A percentile compares a stretch with the other conserved stretches of the same genome.
Evolutionary conservation across 2,888 invertebrate genomes (phyloP).

Genomic region (Eupithecia pulchellata): DNA sequence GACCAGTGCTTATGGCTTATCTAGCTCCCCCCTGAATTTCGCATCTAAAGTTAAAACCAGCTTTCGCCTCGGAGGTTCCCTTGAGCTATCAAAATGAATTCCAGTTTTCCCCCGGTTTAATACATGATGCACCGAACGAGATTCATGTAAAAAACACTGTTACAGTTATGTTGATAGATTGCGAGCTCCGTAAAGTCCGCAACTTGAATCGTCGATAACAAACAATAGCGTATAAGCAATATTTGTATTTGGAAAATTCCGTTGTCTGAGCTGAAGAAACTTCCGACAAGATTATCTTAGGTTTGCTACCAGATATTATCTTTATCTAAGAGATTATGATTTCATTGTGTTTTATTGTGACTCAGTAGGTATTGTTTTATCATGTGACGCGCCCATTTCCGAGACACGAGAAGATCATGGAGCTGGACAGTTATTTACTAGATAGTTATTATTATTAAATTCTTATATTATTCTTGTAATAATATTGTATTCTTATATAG

Average conservation of each 20-base stretch:
- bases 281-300: slow-evolving; percentile 19
- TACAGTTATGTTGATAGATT: neutral
- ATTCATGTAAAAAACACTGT: neutral
- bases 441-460: too few species aligned
- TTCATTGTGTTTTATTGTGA: slow-evolving; percentile 1
- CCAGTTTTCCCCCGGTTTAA: too few species aligned
- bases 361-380: neutral
- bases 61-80: too few species aligned
- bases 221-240: neutral
- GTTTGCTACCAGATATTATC: slow-evolving; percentile 4
- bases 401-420: neutral
- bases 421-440: neutral
- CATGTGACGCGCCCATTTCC: neutral
- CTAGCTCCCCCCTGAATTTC: too few species aligned
- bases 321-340: slow-evolving; percentile 4
- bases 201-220: slow-evolving; percentile 1
- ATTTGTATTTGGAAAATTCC: slow-evolving; percentile 4
- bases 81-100: neutral
- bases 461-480: too few species aligned
- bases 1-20: neutral
- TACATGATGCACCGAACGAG: neutral
- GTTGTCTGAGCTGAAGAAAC: neutral
- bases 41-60: too few species aligned
- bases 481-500: too few species aligned
- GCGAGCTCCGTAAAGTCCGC: neutral